Evolutionary conservation across 23 tunicate genomes (phyloP), one percentile per base, ranked within the genome.

Genomic region (Trididemnum clinides): DNA sequence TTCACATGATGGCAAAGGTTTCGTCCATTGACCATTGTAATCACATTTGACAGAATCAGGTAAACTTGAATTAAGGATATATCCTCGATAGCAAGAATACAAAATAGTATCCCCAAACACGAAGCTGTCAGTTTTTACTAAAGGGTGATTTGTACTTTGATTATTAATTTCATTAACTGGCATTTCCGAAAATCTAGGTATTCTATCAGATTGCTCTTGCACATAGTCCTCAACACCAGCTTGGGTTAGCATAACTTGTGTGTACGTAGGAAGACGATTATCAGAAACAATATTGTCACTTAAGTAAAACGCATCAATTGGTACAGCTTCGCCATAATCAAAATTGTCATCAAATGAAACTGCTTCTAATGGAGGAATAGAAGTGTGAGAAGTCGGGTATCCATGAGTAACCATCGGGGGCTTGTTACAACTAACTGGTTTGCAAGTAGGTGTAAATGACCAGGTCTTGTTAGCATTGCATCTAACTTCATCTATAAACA

Each of bases 371-470:
- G 75, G 22, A 7, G 75, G 37, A 29, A 66, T 6, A 31, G 75
- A 66, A 3, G 75, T 29, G 19, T 66, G 75, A 31, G 30, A 37
- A 4, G 4, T 20, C 2, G 37, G 37, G 6, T 31, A 23, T 18
- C 83, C 92, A 64, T 87, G 87, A 1, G 31, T 12, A 3, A 83
- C 51, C 20, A 19, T 33, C 1, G 92, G 85, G 0, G 89, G 89
- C 4, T 26, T 5, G 31, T 84, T 84, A 65, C 98, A 94, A 19
- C 90, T 37, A 51, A 94, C 88, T 19, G 98, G 93, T 22, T 51
- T 51, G 76, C 98, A 94, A 3, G 34, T 32, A 0, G 98, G 98
- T 1, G 89, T 36, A 2, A 30, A 2, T 2, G 80, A 33, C 98
- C 98, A 94, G 39, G 59, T 37, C 37, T 86, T 82, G 64, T 86